Evolutionary conservation across 2,113 vertebrate species (phyloP).

Genomic region (Carollia perspicillata): DNA sequence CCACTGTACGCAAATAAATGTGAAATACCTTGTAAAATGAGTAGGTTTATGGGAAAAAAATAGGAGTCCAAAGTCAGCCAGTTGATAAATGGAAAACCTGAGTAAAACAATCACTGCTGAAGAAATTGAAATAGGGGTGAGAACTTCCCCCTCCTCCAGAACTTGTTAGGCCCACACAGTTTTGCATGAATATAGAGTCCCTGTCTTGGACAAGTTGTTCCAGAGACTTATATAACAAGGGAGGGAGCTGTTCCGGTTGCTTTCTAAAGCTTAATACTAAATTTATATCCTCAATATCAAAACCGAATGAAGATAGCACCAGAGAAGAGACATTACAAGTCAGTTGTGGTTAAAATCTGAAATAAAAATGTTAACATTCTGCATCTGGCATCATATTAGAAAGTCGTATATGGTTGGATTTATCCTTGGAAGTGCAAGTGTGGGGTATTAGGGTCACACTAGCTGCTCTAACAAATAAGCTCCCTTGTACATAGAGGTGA

Average conservation of each 20-base stretch:
- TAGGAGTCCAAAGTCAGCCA: neutral
- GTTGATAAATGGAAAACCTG: neutral
- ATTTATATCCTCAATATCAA: neutral
- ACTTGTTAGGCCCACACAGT: neutral
- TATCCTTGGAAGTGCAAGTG: neutral
- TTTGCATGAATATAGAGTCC: neutral
- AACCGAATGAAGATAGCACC: neutral
- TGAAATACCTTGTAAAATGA: neutral
- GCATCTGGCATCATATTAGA: neutral
- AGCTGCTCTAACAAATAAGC: neutral
- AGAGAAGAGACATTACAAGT: neutral
- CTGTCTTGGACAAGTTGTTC: neutral
- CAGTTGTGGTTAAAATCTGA: neutral
- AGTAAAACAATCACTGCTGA: neutral
- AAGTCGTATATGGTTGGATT: neutral
- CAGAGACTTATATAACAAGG: neutral
- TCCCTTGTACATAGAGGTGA: neutral
- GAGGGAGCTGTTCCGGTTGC: neutral
- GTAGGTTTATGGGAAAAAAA: slow-evolving; percentile 15
- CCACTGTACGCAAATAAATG: neutral
- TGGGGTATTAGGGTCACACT: neutral
- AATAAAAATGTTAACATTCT: neutral
- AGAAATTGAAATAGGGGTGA: neutral
- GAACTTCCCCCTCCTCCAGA: neutral
- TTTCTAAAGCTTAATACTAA: neutral